Conservation (phyloP, 2,113 vertebrate species). For the Aspidoscelis tigris region DNA sequence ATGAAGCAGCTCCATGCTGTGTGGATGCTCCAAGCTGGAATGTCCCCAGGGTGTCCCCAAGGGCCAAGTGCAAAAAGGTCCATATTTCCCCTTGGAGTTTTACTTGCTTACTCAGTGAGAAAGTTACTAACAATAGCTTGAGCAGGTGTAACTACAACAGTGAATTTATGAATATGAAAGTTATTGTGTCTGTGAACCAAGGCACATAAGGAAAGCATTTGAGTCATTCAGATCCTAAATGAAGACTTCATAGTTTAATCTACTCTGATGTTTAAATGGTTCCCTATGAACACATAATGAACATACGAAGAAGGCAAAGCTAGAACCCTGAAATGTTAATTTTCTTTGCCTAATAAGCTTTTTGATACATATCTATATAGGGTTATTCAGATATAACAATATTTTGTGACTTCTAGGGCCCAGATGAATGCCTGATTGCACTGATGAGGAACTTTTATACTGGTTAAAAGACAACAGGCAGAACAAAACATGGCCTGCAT, state of each 20-base stretch:
- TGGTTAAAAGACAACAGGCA: too few species aligned
- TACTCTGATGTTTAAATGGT: background rate
- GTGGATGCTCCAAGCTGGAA: too few species aligned
- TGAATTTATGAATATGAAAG: background rate
- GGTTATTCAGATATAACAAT: background rate
- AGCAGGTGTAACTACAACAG: background rate
- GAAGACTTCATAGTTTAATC: background rate
- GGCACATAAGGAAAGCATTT: background rate
- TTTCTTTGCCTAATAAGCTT: background rate
- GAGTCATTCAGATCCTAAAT: background rate
- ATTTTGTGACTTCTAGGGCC: background rate
- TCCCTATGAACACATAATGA: background rate
- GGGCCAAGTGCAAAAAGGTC: too few species aligned
- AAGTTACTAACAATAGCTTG: background rate
- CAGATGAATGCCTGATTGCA: too few species aligned
- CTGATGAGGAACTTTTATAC: too few species aligned
- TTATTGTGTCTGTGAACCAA: background rate
- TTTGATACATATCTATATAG: background rate
- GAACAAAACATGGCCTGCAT: too few species aligned
- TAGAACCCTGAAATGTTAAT: background rate
- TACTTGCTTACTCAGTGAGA: background rate
- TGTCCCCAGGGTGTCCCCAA: too few species aligned
- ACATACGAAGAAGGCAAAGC: background rate
- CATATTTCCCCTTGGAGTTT: background rate
- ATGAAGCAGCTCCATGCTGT: too few species aligned